A percentile compares a stretch with the other conserved stretches of the same genome.
phyloP scores from a whole-genome alignment of 2,888 invertebrate genomes.

The Lumbricus terrestris region DNA sequence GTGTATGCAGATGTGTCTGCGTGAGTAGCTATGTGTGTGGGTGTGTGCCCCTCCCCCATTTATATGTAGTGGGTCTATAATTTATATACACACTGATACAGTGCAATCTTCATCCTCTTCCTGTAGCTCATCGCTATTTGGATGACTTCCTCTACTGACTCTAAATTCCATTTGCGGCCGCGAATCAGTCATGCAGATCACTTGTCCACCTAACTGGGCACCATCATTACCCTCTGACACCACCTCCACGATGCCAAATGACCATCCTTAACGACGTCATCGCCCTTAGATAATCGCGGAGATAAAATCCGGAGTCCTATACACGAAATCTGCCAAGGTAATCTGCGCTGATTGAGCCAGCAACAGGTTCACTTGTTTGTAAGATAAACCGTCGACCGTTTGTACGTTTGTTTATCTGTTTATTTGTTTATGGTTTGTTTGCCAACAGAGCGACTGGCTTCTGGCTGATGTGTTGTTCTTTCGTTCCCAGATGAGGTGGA shows the following conservation, averaged over 20 bases:
- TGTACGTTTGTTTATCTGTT: neutral
- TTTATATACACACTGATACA: too few species aligned
- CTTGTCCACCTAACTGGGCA: neutral
- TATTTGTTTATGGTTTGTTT: neutral
- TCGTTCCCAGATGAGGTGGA: neutral
- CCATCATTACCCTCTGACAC: neutral
- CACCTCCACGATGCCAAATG: neutral
- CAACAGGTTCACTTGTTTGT: neutral
- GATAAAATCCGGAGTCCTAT: neutral
- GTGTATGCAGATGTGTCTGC: too few species aligned
- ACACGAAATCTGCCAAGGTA: neutral
- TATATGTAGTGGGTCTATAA: too few species aligned
- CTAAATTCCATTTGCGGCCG: neutral
- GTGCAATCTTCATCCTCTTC: neutral
- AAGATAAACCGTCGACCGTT: neutral
- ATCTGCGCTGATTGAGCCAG: neutral
- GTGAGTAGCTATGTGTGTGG: too few species aligned
- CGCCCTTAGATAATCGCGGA: neutral
- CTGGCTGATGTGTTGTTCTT: constrained; percentile 3
- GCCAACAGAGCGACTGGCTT: neutral
- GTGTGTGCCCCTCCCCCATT: too few species aligned
- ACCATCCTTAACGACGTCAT: neutral
- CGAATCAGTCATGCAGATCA: neutral
- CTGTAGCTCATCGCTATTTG: neutral
- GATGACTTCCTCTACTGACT: neutral